Conservation (phyloP, 2,113 vertebrate species). For the Turnix velox region DNA sequence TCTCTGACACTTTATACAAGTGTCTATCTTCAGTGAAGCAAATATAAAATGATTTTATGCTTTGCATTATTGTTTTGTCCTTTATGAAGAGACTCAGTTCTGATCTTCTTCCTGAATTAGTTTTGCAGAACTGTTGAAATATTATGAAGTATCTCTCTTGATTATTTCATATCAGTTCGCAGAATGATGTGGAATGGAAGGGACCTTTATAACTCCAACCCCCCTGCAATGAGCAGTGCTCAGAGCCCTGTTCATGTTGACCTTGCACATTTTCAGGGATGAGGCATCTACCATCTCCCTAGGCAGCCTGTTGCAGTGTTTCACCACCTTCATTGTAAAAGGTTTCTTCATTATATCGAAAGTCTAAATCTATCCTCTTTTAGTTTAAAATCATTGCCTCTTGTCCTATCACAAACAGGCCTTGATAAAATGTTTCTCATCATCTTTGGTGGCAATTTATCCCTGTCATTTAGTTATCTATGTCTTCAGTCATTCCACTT, state of each 20-base stretch:
- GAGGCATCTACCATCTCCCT: not conserved
- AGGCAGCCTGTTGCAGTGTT: not conserved
- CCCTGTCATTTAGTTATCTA: not conserved
- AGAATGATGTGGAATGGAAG: not conserved
- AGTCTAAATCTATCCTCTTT: not conserved
- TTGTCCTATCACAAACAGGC: not conserved
- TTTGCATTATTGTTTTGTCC: not conserved
- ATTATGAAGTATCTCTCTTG: not conserved
- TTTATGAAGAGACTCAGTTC: not conserved
- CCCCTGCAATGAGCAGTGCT: not conserved
- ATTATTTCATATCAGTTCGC: not conserved
- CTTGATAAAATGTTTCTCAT: not conserved
- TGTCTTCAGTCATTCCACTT: not conserved
- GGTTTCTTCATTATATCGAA: not conserved
- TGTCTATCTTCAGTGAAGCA: not conserved
- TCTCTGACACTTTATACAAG: not conserved
- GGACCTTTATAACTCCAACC: not conserved
- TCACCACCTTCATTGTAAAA: not conserved
- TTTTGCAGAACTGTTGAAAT: not conserved
- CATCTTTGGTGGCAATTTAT: not conserved
- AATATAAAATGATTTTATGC: not conserved
- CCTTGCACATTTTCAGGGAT: not conserved
- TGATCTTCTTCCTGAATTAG: not conserved
- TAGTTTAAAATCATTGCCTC: not conserved
- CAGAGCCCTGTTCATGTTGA: not conserved